Evolutionary conservation across 2,113 vertebrate genomes (phyloP).

Genomic region (Myiopsitta monachus): DNA sequence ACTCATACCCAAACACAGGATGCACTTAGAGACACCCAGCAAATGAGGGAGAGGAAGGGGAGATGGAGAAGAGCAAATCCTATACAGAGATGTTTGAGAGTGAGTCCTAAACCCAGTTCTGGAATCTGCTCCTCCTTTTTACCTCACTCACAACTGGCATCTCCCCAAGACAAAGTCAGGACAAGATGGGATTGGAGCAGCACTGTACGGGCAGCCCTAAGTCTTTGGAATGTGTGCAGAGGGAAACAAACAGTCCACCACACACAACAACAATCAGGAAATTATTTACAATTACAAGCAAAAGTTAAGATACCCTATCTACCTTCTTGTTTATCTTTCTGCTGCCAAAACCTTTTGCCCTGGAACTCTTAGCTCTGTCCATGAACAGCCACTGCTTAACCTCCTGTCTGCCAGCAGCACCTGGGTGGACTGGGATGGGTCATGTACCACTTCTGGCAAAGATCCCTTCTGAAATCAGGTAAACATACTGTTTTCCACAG

Average conservation of each 20-base stretch:
- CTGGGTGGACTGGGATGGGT: background rate
- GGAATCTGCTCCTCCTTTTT: background rate
- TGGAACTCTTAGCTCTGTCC: background rate
- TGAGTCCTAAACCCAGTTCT: background rate
- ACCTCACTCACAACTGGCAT: background rate
- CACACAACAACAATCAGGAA: background rate
- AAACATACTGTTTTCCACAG: background rate
- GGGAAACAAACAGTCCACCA: background rate
- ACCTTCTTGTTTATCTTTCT: background rate
- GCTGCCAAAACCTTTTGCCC: background rate
- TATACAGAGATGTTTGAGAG: background rate
- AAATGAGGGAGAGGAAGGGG: background rate
- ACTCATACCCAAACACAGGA: background rate
- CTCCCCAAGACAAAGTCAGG: background rate
- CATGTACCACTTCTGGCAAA: background rate
- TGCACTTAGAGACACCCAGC: background rate
- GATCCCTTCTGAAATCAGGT: background rate
- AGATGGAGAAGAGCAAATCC: background rate
- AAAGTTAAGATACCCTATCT: background rate
- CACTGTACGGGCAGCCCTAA: fast-evolving
- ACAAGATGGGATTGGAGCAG: background rate
- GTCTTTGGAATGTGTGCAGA: fast-evolving
- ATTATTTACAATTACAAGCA: background rate
- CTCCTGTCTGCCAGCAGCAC: background rate
- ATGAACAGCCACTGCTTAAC: background rate